Conservation (phyloP, 2,797 vertebrate genomes). For the Anomalospiza imberbis region DNA sequence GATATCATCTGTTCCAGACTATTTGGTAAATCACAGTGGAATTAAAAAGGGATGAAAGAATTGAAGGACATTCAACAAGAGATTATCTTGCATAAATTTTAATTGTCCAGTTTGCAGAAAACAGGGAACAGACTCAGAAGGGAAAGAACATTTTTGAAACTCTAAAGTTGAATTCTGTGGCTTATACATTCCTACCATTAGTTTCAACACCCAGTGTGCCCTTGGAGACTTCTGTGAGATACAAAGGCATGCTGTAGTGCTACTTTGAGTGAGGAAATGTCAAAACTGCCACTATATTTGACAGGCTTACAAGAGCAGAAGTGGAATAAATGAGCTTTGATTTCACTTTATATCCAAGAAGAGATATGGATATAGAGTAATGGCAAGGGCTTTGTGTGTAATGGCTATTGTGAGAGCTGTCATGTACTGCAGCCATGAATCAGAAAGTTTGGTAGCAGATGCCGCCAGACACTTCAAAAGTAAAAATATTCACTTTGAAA, state of each 20-base stretch:
- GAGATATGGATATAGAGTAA: constrained; percentile 13
- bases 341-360: constrained; percentile 28
- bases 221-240: constrained; percentile 23
- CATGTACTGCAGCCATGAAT: not conserved
- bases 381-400: constrained; percentile 1
- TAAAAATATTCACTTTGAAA: not conserved
- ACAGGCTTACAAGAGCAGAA: constrained; percentile 26
- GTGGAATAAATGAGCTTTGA: constrained; percentile 28
- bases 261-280: constrained; percentile 18
- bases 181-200: not conserved
- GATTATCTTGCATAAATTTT: not conserved
- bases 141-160: not conserved
- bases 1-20: not conserved
- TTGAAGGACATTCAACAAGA: not conserved
- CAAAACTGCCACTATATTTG: constrained; percentile 47
- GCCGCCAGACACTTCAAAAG: not conserved
- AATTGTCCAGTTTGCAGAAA: not conserved
- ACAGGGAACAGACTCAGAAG: not conserved
- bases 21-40: not conserved
- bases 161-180: not conserved
- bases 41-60: not conserved
- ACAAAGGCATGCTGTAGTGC: not conserved
- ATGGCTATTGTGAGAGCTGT: constrained; percentile 18
- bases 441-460: not conserved
- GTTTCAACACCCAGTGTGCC: not conserved